These are phyloP conservation scores for Nomia melanderi DNA, from an alignment of 1,140 invertebrate species.

Conservation along the genomic window DNA sequence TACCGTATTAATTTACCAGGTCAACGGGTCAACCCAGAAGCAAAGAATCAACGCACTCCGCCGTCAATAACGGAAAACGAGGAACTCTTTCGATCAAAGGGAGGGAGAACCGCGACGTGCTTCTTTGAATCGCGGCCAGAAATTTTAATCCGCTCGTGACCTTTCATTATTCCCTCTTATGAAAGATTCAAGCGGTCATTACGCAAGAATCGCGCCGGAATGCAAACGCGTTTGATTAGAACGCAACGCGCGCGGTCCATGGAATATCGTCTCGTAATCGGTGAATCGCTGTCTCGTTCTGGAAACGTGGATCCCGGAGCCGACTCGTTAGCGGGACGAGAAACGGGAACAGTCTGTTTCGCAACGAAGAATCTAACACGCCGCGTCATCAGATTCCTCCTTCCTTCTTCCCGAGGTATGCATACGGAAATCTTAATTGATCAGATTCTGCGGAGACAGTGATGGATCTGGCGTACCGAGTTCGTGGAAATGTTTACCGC, in stretches of 20 bases:
- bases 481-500: constrained; percentile 49
- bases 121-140: not conserved
- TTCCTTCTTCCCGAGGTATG: constrained; percentile 4
- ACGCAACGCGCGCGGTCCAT: constrained; percentile 42
- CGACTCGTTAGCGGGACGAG: constrained; percentile 21
- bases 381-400: not conserved
- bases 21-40: not conserved
- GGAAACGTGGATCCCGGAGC: too few species aligned
- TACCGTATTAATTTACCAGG: too few species aligned
- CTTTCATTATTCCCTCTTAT: constrained; percentile 39
- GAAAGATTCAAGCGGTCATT: constrained; percentile 56
- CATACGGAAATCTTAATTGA: constrained; percentile 40
- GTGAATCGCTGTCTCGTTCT: not conserved
- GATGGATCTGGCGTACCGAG: constrained; percentile 30
- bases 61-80: too few species aligned
- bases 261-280: constrained; percentile 25
- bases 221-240: constrained; percentile 42
- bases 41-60: not conserved
- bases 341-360: constrained; percentile 37
- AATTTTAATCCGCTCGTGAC: constrained; percentile 50
- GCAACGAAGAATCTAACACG: constrained; percentile 9
- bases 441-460: constrained; percentile 35
- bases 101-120: not conserved
- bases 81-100: constrained; percentile 1
- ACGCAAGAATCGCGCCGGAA: constrained; percentile 34